phyloP scores from a whole-genome alignment of 92 coral and sea anemone genomes.

The Parazoanthus darwini region DNA sequence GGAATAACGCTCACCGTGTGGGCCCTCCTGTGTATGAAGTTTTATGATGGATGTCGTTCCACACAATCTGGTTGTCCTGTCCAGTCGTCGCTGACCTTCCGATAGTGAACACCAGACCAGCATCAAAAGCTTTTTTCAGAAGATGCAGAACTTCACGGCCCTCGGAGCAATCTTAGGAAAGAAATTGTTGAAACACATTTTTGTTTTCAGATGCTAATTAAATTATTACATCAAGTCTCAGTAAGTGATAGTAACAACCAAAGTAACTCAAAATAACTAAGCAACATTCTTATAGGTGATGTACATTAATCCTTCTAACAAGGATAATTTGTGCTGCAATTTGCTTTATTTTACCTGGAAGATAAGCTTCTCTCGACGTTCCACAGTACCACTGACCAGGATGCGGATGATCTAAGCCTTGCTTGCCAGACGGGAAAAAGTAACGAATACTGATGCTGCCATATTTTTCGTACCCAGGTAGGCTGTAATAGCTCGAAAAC shows the following conservation, averaged over 20 bases:
- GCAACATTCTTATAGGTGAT: too few species aligned
- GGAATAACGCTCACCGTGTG: slow-evolving; percentile 32
- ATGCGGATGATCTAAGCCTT: slow-evolving; percentile 65
- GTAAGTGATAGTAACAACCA: too few species aligned
- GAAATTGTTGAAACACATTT: too few species aligned
- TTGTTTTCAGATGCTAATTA: too few species aligned
- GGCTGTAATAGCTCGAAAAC: neutral
- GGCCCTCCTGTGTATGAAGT: slow-evolving; percentile 65
- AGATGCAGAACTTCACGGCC: slow-evolving; percentile 67
- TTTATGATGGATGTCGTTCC: slow-evolving; percentile 88
- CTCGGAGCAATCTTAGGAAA: slow-evolving; percentile 23
- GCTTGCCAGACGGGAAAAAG: slow-evolving; percentile 35
- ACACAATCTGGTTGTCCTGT: slow-evolving; percentile 56
- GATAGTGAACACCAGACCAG: slow-evolving; percentile 66
- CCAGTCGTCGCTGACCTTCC: slow-evolving; percentile 67
- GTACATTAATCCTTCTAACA: too few species aligned
- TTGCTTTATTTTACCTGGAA: slow-evolving; percentile 45
- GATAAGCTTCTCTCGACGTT: slow-evolving; percentile 64
- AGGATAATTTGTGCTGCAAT: too few species aligned
- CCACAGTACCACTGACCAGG: slow-evolving; percentile 68
- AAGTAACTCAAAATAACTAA: too few species aligned
- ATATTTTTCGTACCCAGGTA: slow-evolving; percentile 56
- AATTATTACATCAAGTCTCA: too few species aligned
- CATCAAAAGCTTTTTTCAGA: slow-evolving; percentile 72
- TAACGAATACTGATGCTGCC: slow-evolving; percentile 50